phyloP scores from a whole-genome alignment of 2,888 invertebrate genomes.

The Carterocephalus palaemon region DNA sequence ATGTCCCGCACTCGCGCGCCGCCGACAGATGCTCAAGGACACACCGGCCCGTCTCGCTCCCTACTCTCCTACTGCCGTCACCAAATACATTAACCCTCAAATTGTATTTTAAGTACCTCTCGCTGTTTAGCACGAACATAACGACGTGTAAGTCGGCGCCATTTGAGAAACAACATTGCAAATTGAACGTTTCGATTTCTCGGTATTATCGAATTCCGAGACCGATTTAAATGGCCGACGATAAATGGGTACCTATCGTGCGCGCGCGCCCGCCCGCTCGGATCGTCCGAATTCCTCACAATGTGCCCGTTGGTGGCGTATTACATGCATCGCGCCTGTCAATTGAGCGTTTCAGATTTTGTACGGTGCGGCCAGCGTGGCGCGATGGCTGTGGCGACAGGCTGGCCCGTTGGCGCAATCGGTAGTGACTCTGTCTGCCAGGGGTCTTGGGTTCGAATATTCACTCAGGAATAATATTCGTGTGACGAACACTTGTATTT shows the following conservation, averaged over 20 bases:
- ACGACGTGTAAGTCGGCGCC: conserved; percentile 17
- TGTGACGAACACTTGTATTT: too few species aligned
- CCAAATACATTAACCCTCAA: too few species aligned
- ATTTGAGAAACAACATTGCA: conserved; percentile 28
- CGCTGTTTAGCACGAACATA: conserved; percentile 22
- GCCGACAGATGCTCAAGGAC: conserved; percentile 58
- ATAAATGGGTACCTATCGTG: conserved; percentile 44
- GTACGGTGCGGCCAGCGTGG: too few species aligned
- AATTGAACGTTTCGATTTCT: conserved; percentile 37
- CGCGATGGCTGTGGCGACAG: too few species aligned
- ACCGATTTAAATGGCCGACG: conserved; percentile 45
- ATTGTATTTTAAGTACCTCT: too few species aligned
- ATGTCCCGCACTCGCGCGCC: conserved; percentile 48
- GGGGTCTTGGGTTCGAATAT: too few species aligned
- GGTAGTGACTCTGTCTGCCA: too few species aligned
- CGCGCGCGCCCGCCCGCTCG: conserved; percentile 47
- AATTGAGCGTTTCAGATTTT: conserved; percentile 2
- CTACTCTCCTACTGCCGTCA: too few species aligned
- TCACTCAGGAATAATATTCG: too few species aligned
- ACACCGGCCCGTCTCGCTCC: too few species aligned
- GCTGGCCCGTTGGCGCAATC: too few species aligned
- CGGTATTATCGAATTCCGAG: conserved; percentile 37
- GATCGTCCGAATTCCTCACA: conserved; percentile 55
- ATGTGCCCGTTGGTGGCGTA: conserved; percentile 50
- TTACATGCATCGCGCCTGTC: conserved; percentile 36